phyloP scores from a whole-genome alignment of 1,140 invertebrate species.

The Agrypnia vestita region DNA sequence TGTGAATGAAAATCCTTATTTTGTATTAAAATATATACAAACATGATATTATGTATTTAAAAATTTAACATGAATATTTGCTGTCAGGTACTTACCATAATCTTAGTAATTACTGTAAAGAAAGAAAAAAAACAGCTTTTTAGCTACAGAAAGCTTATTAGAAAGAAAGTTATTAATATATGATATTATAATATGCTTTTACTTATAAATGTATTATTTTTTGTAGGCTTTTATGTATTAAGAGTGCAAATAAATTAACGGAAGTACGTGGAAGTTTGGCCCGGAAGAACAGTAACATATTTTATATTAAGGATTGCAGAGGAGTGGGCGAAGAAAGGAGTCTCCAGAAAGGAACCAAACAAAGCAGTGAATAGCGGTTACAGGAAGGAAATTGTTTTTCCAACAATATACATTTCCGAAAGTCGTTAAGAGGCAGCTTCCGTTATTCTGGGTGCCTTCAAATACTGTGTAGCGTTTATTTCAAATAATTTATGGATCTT shows the following conservation, averaged over 20 bases:
- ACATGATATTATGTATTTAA: too few relatives aligned
- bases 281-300: conserved; percentile 58
- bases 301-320: conserved; percentile 47
- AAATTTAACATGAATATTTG: too few relatives aligned
- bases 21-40: too few relatives aligned
- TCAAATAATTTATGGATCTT: conserved; percentile 50
- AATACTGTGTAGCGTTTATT: conserved; percentile 52
- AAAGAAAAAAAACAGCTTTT: too few relatives aligned
- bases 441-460: conserved; percentile 32
- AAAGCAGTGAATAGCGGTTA: conserved; percentile 49
- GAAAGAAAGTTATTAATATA: too few relatives aligned
- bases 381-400: conserved; percentile 62
- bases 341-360: conserved; percentile 23
- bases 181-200: too few relatives aligned
- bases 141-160: too few relatives aligned
- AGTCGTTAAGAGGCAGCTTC: conserved; percentile 56
- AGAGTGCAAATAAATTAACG: conserved; percentile 10
- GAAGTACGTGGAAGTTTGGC: conserved; percentile 3
- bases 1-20: too few relatives aligned
- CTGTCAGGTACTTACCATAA: too few relatives aligned
- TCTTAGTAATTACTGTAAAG: too few relatives aligned
- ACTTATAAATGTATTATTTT: too few relatives aligned
- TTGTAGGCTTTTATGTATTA: too few relatives aligned
- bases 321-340: conserved; percentile 2
- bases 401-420: conserved; percentile 62